phyloP scores from a whole-genome alignment of 2,797 vertebrate genomes.

The Myripristis murdjan region DNA sequence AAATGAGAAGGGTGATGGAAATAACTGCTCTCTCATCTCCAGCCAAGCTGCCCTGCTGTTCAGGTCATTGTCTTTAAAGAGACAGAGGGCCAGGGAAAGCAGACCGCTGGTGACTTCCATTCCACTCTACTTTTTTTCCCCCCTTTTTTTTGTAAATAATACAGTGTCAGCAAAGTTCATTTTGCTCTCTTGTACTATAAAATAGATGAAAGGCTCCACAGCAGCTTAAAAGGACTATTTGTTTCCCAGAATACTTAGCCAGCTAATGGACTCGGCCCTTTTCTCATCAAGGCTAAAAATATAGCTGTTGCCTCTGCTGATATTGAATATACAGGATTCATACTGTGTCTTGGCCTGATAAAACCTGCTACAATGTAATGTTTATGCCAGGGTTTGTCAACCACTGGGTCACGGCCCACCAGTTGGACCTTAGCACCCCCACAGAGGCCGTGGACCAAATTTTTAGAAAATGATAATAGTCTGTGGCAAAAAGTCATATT shows the following conservation, averaged over 20 bases:
- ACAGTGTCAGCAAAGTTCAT: slow-evolving; percentile 63
- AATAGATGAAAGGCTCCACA: slow-evolving; percentile 52
- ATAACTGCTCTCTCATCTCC: slow-evolving; percentile 75
- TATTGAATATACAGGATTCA: slow-evolving; percentile 32
- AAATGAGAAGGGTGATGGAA: slow-evolving; percentile 74
- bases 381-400: background rate
- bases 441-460: too few species aligned
- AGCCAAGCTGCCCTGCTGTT: slow-evolving; percentile 69
- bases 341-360: slow-evolving; percentile 59
- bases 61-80: slow-evolving; percentile 78
- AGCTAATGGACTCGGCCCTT: slow-evolving; percentile 45
- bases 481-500: too few species aligned
- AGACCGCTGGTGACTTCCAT: slow-evolving; percentile 29
- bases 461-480: too few species aligned
- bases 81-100: slow-evolving; percentile 40
- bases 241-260: slow-evolving; percentile 58
- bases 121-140: slow-evolving; percentile 1
- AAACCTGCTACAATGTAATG: slow-evolving; percentile 55
- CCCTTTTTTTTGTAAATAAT: slow-evolving; percentile 25
- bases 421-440: too few species aligned
- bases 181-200: slow-evolving; percentile 25
- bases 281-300: slow-evolving; percentile 66
- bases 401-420: too few species aligned
- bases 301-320: slow-evolving; percentile 49
- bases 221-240: slow-evolving; percentile 54